phyloP scores from a whole-genome alignment of 2,113 vertebrate genomes.

The Tympanuchus pallidicinctus region DNA sequence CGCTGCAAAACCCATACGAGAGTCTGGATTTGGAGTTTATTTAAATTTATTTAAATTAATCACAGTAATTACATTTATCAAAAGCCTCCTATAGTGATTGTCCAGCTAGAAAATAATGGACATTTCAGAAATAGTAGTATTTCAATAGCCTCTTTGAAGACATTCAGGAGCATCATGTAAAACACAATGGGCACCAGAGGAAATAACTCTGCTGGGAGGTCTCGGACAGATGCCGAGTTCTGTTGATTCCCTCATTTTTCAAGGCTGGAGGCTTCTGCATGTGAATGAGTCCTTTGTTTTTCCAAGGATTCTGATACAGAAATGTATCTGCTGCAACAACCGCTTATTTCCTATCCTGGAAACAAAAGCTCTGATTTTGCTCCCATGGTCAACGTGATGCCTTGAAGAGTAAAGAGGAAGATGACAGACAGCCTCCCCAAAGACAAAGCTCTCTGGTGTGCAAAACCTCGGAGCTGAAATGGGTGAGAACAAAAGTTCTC shows the following conservation, averaged over 20 bases:
- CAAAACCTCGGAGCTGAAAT: neutral
- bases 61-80: constrained; percentile 41
- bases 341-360: neutral
- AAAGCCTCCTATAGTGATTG: constrained; percentile 15
- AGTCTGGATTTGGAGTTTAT: constrained; percentile 30
- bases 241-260: constrained; percentile 52
- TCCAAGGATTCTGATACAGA: constrained; percentile 38
- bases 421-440: neutral
- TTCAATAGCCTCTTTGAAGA: constrained; percentile 25
- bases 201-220: constrained; percentile 45
- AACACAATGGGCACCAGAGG: neutral
- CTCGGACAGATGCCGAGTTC: neutral
- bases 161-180: constrained; percentile 14
- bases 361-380: neutral
- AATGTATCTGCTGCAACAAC: constrained; percentile 45
- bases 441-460: neutral
- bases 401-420: neutral
- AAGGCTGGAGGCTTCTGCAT: constrained; percentile 48
- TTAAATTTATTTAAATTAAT: constrained; percentile 54
- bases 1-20: constrained; percentile 6
- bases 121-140: constrained; percentile 31
- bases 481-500: neutral
- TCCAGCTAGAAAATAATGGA: constrained; percentile 28
- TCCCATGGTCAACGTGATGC: neutral
- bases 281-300: constrained; percentile 53